Evolutionary conservation across 2,113 vertebrate genomes (phyloP), one percentile per base, ranked within the genome.

Genomic region (Phrynosoma platyrhinos): DNA sequence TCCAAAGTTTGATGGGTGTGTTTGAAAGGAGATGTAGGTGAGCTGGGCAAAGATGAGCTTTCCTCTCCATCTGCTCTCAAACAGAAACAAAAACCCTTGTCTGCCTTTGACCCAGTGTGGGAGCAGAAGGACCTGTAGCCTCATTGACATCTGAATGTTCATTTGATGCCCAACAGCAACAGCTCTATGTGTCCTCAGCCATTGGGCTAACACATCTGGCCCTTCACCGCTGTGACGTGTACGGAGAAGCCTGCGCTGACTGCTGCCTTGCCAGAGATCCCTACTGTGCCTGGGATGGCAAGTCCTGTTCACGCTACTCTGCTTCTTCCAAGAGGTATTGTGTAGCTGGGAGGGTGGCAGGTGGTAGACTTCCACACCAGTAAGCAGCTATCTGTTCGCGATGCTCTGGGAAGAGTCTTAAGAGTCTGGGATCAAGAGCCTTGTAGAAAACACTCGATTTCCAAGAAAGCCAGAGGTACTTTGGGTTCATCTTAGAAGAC

Each of bases 261-360:
- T 99, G 99, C 97, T 99, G 99, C 94, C 97, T 99, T 14, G 99
- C 99, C 68, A 96, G 99, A 74, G 99, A 99, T 85, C 99, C 99
- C 0, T 99, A 99, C 96, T 99, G 99, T 0, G 99, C 99, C 94
- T 99, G 99, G 99, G 99, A 99, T 0, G 99, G 99, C 88, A 99
- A 98, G 71, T 97, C 98, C 94, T 99, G 99, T 95, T 98, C 98
- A 82, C 98, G 98, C 91, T 99, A 99, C 94, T 99, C 98, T 0
- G 97, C 98, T 1, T 99, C 98, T 25, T 98, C 98, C 91, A 99
- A 99, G 95, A 98, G 99, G 99, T 99, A 85, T 42, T 23, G 9
- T 55, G 25, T 23, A 40, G 9, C 72, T 40, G 18, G 14, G 47
- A 69, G 2, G 62, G 14, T 52, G 30, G 36, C 10, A 64, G 20